phyloP scores from a whole-genome alignment of 2,113 vertebrate genomes.

The Pterocles gutturalis region DNA sequence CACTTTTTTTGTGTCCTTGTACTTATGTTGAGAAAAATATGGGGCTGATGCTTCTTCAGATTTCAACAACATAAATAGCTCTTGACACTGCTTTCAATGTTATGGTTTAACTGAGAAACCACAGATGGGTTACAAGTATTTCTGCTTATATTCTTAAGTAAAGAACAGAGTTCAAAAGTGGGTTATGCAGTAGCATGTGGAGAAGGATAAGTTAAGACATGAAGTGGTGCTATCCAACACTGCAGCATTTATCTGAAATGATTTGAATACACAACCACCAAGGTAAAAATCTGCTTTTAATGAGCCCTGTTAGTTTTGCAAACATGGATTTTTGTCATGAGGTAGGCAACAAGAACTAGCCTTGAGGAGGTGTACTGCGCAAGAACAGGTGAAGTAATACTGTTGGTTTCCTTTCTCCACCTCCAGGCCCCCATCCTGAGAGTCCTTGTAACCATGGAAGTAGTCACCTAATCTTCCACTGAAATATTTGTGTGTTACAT shows the following conservation, averaged over 20 bases:
- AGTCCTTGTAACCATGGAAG: background rate
- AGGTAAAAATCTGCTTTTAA: background rate
- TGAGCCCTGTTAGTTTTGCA: background rate
- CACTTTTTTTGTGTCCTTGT: background rate
- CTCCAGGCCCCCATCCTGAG: background rate
- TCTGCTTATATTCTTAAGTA: background rate
- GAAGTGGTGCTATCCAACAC: background rate
- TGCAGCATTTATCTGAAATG: background rate
- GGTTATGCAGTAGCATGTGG: background rate
- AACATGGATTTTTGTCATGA: background rate
- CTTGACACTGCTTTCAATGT: background rate
- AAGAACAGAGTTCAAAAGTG: background rate
- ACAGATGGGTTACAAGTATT: background rate
- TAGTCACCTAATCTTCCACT: background rate
- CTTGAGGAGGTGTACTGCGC: background rate
- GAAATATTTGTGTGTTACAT: background rate
- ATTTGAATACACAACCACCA: rapidly evolving
- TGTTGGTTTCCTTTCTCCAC: background rate
- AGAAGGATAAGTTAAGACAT: background rate
- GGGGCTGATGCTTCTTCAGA: background rate
- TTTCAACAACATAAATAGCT: background rate
- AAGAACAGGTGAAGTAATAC: background rate
- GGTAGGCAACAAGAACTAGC: background rate
- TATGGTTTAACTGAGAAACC: background rate
- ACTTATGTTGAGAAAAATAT: background rate